Base-by-base conservation (phyloP, 2,888 invertebrate species). In the Trachelus iudaicus region DNA sequence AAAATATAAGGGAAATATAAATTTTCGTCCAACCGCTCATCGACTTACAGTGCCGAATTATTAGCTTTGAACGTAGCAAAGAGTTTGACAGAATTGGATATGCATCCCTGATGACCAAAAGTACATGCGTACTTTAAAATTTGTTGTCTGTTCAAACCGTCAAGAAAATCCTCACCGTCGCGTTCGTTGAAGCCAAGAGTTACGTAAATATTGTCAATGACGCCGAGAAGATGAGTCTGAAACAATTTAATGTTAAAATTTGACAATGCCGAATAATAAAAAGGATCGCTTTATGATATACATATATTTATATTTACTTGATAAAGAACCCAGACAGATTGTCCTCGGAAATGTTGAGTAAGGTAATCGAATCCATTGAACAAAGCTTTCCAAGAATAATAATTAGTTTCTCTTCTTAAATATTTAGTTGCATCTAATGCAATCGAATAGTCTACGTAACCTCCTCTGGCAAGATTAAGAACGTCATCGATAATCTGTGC, bases 401-500 rank as follows among this genome's bases (percentile, higher is more conserved):
- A 96, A 23, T 95, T 93, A 0, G 91, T 93, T 90, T 96, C 96
- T 13, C 93, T 91, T 76, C 92, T 90, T 81, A 98, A 92, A 92
- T 97, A 98, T 1, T 93, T 92, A 0, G 95, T 92, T 34, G 96
- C 92, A 30, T 93, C 92, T 73, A 98, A 93, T 0, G 95, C 94
- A n/a, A 93, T 90, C 0, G 91, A 89, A 87, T 96, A 96, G 0
- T 90, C 86, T 80, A 96, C 91, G 34, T 93, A 85, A 2, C 94
- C 94, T n/a, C 94, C 93, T 75, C 95, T 93, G n/a, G 96, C 96
- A 78, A 96, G 93, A 90, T 95, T 95, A 84, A 96, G 93, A 1
- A 95, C 93, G 90, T 98, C 98, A 86, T 98, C 96, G 15, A 98
- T 94, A 34, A 96, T 93, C 92, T 97, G 96, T 0, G 96, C 97